These are phyloP conservation scores for Xylocampa areola DNA, from an alignment of 2,888 invertebrate species.

Conservation along the genomic window DNA sequence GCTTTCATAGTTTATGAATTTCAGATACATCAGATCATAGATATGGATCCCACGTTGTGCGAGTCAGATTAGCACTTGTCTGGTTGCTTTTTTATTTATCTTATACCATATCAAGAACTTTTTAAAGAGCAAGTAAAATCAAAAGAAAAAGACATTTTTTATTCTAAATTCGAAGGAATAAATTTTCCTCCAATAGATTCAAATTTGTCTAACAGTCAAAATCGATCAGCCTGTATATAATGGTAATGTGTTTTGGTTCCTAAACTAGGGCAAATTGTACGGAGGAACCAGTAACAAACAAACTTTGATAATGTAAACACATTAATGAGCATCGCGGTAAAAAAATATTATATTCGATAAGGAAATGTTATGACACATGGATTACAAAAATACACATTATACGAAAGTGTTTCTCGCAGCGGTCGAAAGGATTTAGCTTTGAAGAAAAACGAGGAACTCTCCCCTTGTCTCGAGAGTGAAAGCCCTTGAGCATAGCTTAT, in stretches of 20 bases:
- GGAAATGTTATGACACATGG: conserved; percentile 31
- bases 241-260: conserved; percentile 26
- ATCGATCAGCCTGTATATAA: too few species aligned
- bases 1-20: too few species aligned
- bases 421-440: conserved; percentile 44
- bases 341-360: conserved; percentile 14
- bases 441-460: conserved; percentile 50
- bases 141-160: too few species aligned
- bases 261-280: conserved; percentile 35
- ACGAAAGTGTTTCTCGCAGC: conserved; percentile 27
- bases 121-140: too few species aligned
- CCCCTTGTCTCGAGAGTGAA: conserved; percentile 45
- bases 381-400: conserved; percentile 39
- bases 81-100: too few species aligned
- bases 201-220: too few species aligned
- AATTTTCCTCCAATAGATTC: too few species aligned
- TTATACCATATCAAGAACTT: too few species aligned
- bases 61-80: too few species aligned
- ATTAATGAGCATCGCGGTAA: conserved; percentile 14
- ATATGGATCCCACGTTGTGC: too few species aligned
- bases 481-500: conserved; percentile 61
- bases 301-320: conserved; percentile 47
- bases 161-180: too few species aligned
- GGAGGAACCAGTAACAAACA: conserved; percentile 22
- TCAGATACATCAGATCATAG: too few species aligned